Percentiles rank a stretch among this genome's conserved stretches.
Conservation (phyloP, 2,797 vertebrate species). For the Girardinus metallicus region DNA sequence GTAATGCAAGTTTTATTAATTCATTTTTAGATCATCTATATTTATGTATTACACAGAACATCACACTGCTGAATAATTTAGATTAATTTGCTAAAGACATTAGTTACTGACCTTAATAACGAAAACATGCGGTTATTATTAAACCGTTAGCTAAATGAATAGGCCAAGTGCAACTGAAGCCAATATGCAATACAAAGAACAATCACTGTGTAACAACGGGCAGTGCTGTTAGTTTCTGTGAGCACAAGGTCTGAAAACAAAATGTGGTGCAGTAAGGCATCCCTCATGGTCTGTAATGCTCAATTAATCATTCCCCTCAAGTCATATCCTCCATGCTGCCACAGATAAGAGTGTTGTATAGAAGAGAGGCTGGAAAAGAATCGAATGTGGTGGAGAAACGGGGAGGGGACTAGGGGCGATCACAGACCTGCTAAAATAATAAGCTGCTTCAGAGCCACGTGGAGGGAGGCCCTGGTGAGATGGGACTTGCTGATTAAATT, state of each 20-base stretch:
- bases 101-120: neutral
- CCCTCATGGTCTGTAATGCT: constrained; percentile 72
- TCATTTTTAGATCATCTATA: neutral
- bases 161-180: neutral
- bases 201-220: neutral
- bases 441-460: constrained; percentile 88
- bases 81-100: neutral
- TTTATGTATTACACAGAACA: neutral
- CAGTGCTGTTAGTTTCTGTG: neutral
- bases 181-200: neutral
- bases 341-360: constrained; percentile 66
- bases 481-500: constrained; percentile 94
- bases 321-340: constrained; percentile 61
- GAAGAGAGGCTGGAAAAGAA: constrained; percentile 53
- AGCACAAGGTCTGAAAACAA: constrained; percentile 16
- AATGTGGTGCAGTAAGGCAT: constrained; percentile 43
- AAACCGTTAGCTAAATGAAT: constrained; percentile 5
- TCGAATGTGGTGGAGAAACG: constrained; percentile 36
- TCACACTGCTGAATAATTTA: neutral
- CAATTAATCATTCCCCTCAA: constrained; percentile 75
- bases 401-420: constrained; percentile 76
- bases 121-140: neutral
- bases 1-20: neutral
- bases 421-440: constrained; percentile 90
- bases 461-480: constrained; percentile 79